Evolutionary conservation across 2,888 invertebrate species (phyloP).

Genomic region (Epirrhoe alternata): DNA sequence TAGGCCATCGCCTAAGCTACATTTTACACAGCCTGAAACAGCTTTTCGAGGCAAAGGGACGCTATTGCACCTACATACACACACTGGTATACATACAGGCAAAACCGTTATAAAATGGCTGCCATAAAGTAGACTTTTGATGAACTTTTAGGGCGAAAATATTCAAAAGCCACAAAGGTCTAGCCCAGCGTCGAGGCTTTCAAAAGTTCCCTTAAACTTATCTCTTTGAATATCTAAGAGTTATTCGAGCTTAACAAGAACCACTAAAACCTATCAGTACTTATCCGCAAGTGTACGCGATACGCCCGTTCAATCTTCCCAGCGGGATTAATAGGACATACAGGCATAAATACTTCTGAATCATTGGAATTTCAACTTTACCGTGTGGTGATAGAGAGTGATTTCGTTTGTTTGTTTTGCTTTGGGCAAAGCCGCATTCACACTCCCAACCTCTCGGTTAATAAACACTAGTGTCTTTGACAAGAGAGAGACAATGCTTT

Average conservation of each 20-base stretch:
- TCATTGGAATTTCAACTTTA: slow-evolving; percentile 13
- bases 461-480: slow-evolving; percentile 7
- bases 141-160: too few species aligned
- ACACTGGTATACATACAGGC: too few species aligned
- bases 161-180: too few species aligned
- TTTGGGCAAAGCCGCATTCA: neutral
- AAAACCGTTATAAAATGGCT: too few species aligned
- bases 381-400: neutral
- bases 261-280: slow-evolving; percentile 34
- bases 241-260: slow-evolving; percentile 23
- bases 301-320: slow-evolving; percentile 36
- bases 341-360: slow-evolving; percentile 12
- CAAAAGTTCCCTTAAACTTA: too few species aligned
- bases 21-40: too few species aligned
- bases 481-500: neutral
- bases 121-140: too few species aligned
- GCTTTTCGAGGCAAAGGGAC: too few species aligned
- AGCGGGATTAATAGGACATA: slow-evolving; percentile 38
- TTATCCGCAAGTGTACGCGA: slow-evolving; percentile 33
- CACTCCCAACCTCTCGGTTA: slow-evolving; percentile 16
- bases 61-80: too few species aligned
- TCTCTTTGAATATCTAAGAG: neutral
- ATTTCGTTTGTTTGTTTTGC: neutral
- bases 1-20: too few species aligned
- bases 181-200: too few species aligned